A percentile compares a stretch with the other conserved stretches of the same genome.
These are phyloP conservation scores for Cydia splendana DNA, from an alignment of 1,140 invertebrate genomes.

Conservation along the genomic window DNA sequence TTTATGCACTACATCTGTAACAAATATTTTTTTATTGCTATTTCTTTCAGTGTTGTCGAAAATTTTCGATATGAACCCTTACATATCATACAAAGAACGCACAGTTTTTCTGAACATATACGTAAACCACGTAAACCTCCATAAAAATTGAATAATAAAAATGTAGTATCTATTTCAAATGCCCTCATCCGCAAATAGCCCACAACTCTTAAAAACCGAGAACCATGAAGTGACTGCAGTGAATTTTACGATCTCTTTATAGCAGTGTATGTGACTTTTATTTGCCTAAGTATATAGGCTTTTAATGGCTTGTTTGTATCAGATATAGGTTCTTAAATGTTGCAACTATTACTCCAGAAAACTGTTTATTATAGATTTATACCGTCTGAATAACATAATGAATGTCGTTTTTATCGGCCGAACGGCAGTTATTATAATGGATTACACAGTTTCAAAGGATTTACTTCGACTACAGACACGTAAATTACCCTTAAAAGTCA, in stretches of 20 bases:
- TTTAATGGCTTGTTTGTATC: conserved; percentile 71
- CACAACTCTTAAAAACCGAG: conserved; percentile 67
- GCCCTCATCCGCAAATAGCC: conserved; percentile 39
- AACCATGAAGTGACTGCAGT: conserved; percentile 71
- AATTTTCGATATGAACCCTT: no score
- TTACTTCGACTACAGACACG: background rate
- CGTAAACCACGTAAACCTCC: background rate
- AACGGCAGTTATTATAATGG: conserved; percentile 12
- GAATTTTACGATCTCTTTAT: conserved; percentile 73
- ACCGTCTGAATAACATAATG: background rate
- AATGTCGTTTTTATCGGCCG: background rate
- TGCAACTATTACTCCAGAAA: conserved; percentile 52
- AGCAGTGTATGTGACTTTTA: conserved; percentile 69
- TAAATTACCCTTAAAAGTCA: no score
- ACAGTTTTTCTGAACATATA: no score
- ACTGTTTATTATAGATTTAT: conserved; percentile 33
- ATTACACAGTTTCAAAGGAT: background rate
- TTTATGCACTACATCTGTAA: no score
- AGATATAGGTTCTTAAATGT: conserved; percentile 65
- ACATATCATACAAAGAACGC: no score
- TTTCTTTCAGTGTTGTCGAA: no score
- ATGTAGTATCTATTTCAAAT: conserved; percentile 34
- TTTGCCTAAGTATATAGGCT: conserved; percentile 67
- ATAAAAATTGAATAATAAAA: background rate
- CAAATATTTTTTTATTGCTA: no score